Base-by-base conservation (phyloP, 2,797 vertebrate species). In the Nannoperca australis region DNA sequence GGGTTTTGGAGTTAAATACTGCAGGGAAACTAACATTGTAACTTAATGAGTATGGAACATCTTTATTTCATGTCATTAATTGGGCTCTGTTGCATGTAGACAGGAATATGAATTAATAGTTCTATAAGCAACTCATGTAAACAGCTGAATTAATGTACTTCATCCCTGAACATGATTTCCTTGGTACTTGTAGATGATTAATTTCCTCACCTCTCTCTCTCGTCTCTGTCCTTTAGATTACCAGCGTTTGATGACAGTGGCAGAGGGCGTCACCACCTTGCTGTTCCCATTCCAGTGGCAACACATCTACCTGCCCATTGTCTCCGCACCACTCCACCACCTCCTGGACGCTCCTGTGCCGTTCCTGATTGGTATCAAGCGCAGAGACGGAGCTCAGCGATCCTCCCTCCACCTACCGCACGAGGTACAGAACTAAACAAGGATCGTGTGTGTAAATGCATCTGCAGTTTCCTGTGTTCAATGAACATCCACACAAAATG, bases 241-340 rank as follows among this genome's bases (percentile, higher is more conserved):
- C 88, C 98, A 99, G 83, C 96, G 96, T 32, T 91, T 99, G 91
- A 99, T 99, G 98, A 98, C 96, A 0, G 97, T 99, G 79, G 98
- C 97, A 0, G 98, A 99, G 87, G 96, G 97, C 45, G 94, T 99
- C 93, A 97, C 96, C 0, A 96, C 97, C 0, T 94, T 99, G 74
- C 93, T 99, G 36, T 99, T 99, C 95, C 98, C 98, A 0, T 99
- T 99, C 93, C 97, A 99, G 77, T 99, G 98, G 98, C 97, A 99
- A 83, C 98, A 99, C 4, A 97, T 99, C 5, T 99, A 99, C 1
- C 96, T 99, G 34, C 98, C 98, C 81, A 98, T 99, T 87, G 96
- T 99, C 30, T 98, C 98, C 12, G 95, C 97, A 0, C 98, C 97
- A 0, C 94, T 99, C 9, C 95, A 97, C 66, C 97, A 99, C 92